Evolutionary conservation across 1,140 invertebrate species (phyloP).

Genomic region (Drosophila sucinea): DNA sequence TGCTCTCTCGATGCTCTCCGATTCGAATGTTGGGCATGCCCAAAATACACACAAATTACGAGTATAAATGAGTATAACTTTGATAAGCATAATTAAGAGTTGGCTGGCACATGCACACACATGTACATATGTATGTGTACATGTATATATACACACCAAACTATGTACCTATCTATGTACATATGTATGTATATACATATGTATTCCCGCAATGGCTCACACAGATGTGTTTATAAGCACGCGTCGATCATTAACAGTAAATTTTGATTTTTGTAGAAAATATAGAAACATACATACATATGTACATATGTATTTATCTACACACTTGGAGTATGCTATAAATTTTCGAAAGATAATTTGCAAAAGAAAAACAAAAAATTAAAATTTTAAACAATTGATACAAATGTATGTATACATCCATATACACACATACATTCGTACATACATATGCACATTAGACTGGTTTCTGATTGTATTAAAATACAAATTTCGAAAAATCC

Average conservation of each 20-base stretch:
- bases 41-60: slow-evolving; percentile 14
- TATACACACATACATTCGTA: background rate
- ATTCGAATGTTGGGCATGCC: slow-evolving; percentile 14
- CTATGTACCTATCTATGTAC: background rate
- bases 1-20: slow-evolving; percentile 1
- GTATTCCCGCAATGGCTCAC: slow-evolving; percentile 5
- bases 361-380: background rate
- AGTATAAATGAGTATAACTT: slow-evolving; percentile 33
- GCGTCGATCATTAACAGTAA: slow-evolving; percentile 35
- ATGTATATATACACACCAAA: background rate
- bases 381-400: background rate
- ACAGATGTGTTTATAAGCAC: background rate
- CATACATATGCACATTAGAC: too few species aligned
- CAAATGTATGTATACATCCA: background rate
- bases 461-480: too few species aligned
- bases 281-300: background rate
- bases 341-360: slow-evolving; percentile 8
- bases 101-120: slow-evolving; percentile 1
- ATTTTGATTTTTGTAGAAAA: slow-evolving; percentile 34
- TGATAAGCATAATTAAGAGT: slow-evolving; percentile 63
- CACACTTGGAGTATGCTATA: background rate
- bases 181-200: background rate
- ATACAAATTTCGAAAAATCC: too few species aligned
- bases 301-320: slow-evolving; percentile 19
- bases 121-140: background rate